Evolutionary conservation across 2,113 vertebrate species (phyloP).

Genomic region (Erythrocercus mccallii): DNA sequence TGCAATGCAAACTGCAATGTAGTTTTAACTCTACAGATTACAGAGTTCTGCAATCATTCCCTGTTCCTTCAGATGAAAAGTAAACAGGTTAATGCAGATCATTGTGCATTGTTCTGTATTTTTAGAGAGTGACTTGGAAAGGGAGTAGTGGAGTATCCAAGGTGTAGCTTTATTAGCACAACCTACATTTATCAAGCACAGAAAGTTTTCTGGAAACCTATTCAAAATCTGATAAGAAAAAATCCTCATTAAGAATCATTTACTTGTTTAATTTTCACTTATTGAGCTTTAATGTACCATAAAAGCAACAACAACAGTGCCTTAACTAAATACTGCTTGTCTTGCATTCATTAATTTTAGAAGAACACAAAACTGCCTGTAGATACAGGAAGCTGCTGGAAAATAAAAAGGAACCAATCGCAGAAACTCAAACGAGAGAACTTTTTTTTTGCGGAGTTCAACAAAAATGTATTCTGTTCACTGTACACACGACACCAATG

Average conservation of each 20-base stretch:
- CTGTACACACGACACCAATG: conserved; percentile 71
- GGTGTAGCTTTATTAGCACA: not conserved
- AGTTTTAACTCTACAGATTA: not conserved
- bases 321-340: conserved; percentile 21
- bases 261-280: conserved; percentile 40
- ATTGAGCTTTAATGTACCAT: conserved; percentile 16
- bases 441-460: not conserved
- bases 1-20: not conserved
- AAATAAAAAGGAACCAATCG: conserved; percentile 52
- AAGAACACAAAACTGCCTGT: conserved; percentile 57
- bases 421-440: not conserved
- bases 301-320: not conserved
- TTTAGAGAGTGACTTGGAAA: not conserved
- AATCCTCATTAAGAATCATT: conserved; percentile 28
- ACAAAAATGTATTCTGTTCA: conserved; percentile 65
- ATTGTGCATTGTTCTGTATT: not conserved
- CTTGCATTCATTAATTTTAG: conserved; percentile 36
- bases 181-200: not conserved
- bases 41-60: not conserved
- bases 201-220: not conserved
- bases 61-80: not conserved
- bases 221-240: conserved; percentile 43
- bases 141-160: not conserved
- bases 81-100: not conserved
- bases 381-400: conserved; percentile 61